Base-by-base conservation (phyloP, 92 coral and sea anemone species). In the Actinernus sp. region DNA sequence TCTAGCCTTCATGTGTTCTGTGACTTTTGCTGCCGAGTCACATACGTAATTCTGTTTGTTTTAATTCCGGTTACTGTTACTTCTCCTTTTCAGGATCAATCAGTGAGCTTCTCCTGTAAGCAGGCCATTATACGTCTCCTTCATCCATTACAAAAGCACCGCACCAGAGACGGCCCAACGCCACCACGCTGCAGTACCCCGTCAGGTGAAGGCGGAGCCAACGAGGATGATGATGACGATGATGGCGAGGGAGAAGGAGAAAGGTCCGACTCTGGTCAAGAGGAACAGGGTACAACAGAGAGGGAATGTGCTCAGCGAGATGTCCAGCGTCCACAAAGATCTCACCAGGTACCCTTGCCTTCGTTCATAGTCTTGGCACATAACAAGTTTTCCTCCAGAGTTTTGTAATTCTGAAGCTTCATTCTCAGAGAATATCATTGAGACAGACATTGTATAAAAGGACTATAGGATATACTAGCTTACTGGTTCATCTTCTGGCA, bases 101-200 rank as follows among this genome's bases (percentile, higher is more conserved):
- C 89, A 5, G 97, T 94, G 13, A 94, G 98, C 38, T 94, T 94
- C 74, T 75, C 98, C 9, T 91, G 98, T 48, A 94, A 91, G 64
- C 98, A 94, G 55, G 97, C 98, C 7, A 55, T 94, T 53, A 77
- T 83, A 61, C 87, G 91, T 19, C 86, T 94, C 20, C 76, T 94
- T 37, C 76, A 86, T 38, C 96, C 96, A 2, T 55, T 83, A 17
- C 91, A 85, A 77, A 90, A 90, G 33, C 74, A 83, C 28, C 83
- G 82, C 27, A 83, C 71, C 55, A 68, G 68, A 30, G 79, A 79
- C 29, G 88, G 88, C 31, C 83, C 65, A 33, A 74, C 92, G 17
- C 74, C 92, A 9, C 92, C 92, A 6, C 91, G 73, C 31, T 78
- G 93, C 60, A 81, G 69, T 64, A 83, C 86, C 18, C 88, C 89